These are phyloP conservation scores for Coregonus clupeaformis DNA, from an alignment of 2,113 vertebrate species.

Conservation along the genomic window DNA sequence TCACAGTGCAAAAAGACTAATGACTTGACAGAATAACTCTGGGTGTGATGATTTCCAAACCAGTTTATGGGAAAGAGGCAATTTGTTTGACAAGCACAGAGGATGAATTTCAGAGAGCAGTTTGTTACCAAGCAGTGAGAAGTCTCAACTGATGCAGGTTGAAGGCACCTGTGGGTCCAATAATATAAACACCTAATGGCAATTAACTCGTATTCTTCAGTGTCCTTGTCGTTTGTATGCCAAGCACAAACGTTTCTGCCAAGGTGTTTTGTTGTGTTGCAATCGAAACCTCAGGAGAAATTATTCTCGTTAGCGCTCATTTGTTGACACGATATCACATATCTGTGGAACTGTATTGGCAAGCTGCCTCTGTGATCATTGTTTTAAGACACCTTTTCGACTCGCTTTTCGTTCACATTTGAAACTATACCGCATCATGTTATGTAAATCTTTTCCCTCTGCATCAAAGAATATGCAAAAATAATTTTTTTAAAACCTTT, in stretches of 20 bases:
- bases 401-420: not conserved
- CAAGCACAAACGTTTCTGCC: conserved; percentile 29
- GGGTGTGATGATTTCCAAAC: not conserved
- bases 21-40: not conserved
- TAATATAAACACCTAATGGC: too few relatives aligned
- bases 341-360: conserved; percentile 18
- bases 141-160: too few relatives aligned
- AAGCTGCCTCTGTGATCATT: conserved; percentile 35
- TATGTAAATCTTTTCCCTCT: conserved; percentile 30
- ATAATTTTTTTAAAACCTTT: too few relatives aligned
- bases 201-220: conserved; percentile 53
- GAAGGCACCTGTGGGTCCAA: too few relatives aligned
- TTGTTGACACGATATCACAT: conserved; percentile 41
- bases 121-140: not conserved
- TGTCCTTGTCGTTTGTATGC: conserved; percentile 27
- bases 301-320: conserved; percentile 47
- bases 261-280: conserved; percentile 47
- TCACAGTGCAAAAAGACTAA: not conserved
- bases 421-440: conserved; percentile 4
- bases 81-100: too few relatives aligned
- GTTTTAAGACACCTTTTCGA: conserved; percentile 7
- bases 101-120: not conserved
- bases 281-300: conserved; percentile 37
- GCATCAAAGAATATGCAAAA: conserved; percentile 24
- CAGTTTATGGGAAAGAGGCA: too few relatives aligned